A percentile compares a stretch with the other conserved stretches of the same genome.
Evolutionary conservation across 2,113 vertebrate genomes (phyloP).

Genomic region (Notiomystis cincta): DNA sequence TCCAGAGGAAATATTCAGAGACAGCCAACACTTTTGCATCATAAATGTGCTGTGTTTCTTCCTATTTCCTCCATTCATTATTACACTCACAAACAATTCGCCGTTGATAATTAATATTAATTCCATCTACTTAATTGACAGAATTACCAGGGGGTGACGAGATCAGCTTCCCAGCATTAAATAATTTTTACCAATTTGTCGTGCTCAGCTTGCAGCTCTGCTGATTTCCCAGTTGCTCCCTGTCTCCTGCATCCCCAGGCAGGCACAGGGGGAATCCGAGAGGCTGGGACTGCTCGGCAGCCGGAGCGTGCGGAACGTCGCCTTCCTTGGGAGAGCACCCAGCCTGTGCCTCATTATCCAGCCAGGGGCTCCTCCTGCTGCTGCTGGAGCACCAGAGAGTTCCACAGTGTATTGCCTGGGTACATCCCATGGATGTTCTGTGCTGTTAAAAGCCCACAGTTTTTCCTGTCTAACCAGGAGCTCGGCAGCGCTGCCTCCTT

Average conservation of each 20-base stretch:
- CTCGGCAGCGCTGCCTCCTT: background rate
- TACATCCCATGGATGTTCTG: background rate
- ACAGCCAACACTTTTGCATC: background rate
- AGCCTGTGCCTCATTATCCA: background rate
- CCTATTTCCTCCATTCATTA: conserved; percentile 12
- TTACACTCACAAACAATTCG: background rate
- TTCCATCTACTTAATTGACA: conserved; percentile 51
- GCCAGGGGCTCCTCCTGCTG: background rate
- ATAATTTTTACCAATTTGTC: conserved; percentile 56
- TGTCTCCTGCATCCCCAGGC: conserved; percentile 1
- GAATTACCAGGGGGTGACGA: conserved; percentile 22
- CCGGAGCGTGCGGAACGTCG: background rate
- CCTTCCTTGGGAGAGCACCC: background rate
- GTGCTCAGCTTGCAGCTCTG: conserved; percentile 47
- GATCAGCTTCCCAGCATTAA: conserved; percentile 43
- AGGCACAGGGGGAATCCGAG: background rate
- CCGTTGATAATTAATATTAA: conserved; percentile 65
- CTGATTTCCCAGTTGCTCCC: conserved; percentile 60
- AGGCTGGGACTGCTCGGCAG: background rate
- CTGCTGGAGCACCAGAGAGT: background rate
- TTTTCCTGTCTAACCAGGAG: background rate
- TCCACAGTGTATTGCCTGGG: background rate
- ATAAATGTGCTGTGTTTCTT: background rate
- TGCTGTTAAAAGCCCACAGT: background rate
- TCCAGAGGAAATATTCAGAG: conserved; percentile 21